Conservation (phyloP, 2,113 vertebrate genomes). For the Corythaixoides concolor region DNA sequence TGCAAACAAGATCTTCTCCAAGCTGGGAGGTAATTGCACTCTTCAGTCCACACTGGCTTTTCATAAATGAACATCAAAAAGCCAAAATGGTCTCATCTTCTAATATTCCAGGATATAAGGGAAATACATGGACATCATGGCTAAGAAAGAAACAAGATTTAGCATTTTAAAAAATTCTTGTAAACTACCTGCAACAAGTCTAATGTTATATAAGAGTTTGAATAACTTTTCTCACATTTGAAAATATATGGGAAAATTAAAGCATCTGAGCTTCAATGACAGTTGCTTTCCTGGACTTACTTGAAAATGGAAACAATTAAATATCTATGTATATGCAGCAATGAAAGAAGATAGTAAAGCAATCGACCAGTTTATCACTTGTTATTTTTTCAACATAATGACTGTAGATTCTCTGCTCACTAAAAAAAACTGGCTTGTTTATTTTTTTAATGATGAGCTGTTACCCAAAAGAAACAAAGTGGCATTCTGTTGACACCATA, state of each 20-base stretch:
- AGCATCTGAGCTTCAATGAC: neutral
- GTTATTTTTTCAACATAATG: constrained; percentile 66
- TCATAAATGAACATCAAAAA: neutral
- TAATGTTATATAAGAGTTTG: neutral
- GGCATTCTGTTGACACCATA: constrained; percentile 81
- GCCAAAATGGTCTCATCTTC: neutral
- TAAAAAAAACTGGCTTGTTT: constrained; percentile 62
- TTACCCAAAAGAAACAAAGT: constrained; percentile 77
- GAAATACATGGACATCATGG: neutral
- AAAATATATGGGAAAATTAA: neutral
- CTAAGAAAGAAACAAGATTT: neutral
- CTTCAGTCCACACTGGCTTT: neutral
- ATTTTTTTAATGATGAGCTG: constrained; percentile 75
- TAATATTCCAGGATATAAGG: neutral
- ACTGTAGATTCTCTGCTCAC: constrained; percentile 49
- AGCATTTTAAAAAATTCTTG: neutral
- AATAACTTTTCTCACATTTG: neutral
- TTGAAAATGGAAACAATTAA: neutral
- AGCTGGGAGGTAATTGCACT: neutral
- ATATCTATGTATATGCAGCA: neutral
- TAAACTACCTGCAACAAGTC: neutral
- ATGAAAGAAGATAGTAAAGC: neutral
- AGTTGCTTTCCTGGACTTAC: neutral
- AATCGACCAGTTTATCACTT: constrained; percentile 61
- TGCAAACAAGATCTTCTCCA: neutral